Evolutionary conservation across 2,797 vertebrate genomes (phyloP).

Genomic region (Sylvilagus floridanus): DNA sequence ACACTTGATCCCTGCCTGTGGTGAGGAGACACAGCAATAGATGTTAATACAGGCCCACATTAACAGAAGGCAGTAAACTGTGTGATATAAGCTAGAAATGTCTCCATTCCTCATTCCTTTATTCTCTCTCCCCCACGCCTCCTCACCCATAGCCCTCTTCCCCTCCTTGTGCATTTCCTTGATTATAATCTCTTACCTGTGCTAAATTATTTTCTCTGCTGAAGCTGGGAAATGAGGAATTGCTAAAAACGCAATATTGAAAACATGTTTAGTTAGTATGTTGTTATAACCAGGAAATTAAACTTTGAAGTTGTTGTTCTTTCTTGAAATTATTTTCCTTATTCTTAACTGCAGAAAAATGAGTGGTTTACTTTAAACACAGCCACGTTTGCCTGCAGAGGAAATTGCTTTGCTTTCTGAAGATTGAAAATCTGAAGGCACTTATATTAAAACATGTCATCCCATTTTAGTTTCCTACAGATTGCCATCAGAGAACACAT

Average conservation of each 20-base stretch:
- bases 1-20: not conserved
- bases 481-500: not conserved
- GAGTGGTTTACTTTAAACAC: slow-evolving; percentile 66
- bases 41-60: not conserved
- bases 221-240: not conserved
- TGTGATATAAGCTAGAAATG: not conserved
- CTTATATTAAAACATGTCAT: slow-evolving; percentile 50
- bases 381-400: slow-evolving; percentile 58
- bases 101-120: not conserved
- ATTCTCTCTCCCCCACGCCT: not conserved
- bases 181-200: not conserved
- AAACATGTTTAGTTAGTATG: slow-evolving; percentile 64
- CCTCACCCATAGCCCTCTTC: not conserved
- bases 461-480: slow-evolving; percentile 48
- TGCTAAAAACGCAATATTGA: not conserved
- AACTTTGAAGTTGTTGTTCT: slow-evolving; percentile 71
- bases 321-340: slow-evolving; percentile 51
- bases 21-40: not conserved
- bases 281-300: slow-evolving; percentile 73
- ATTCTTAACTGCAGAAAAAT: slow-evolving; percentile 69
- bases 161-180: not conserved
- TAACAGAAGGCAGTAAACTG: not conserved
- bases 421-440: slow-evolving; percentile 65
- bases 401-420: slow-evolving; percentile 76
- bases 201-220: not conserved